Base-by-base conservation (phyloP, 2,797 vertebrate genomes). In the Bovichtus variegatus region DNA sequence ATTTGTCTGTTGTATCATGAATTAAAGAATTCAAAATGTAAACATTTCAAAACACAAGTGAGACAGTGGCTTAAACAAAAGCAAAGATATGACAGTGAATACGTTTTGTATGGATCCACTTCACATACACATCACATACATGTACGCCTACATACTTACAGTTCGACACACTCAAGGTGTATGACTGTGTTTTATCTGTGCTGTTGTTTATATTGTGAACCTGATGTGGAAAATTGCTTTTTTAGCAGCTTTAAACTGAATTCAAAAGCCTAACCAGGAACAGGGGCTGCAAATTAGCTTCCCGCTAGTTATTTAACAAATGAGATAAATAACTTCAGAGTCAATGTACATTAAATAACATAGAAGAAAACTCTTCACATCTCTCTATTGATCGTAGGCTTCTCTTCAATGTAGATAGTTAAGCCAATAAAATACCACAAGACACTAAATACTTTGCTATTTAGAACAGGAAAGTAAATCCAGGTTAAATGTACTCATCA, bases 401-500 rank as follows among this genome's bases (percentile, higher is more conserved):
- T 86, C 47, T 78, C 44, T 61, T 68, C 9, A 43, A 44, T 55
- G 23, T 64, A 64, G 49, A 54, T 21, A 16, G 44, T 50, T 55
- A 55, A 75, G 36, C 38, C 36, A 27, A 16, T 73, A 21, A 76
- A 53, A 78, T 67, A 23, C 25, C 68, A 58, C 25, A 57, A 61
- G 34, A 74, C 58, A 44, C 40, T 50, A 29, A 72, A 47, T 63
- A 62, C 74, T 75, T 83, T 74, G 46, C 27, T 29, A 16, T 75
- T 49, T 66, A 66, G 57, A 58, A 65, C 27, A 50, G 25, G 57
- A 29, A 57, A 18, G 46, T 82, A 11, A 81, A 78, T 62, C 63
- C 60, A 60, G 70, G 49, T 79, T 87, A 70, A 84, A 87, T 18
- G 16, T 21, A 38, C 62, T 82, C 70, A 83, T 87, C 67, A 85